Conservation (phyloP, 64 coral and sea anemone genomes). For the Stylophora pistillata region DNA sequence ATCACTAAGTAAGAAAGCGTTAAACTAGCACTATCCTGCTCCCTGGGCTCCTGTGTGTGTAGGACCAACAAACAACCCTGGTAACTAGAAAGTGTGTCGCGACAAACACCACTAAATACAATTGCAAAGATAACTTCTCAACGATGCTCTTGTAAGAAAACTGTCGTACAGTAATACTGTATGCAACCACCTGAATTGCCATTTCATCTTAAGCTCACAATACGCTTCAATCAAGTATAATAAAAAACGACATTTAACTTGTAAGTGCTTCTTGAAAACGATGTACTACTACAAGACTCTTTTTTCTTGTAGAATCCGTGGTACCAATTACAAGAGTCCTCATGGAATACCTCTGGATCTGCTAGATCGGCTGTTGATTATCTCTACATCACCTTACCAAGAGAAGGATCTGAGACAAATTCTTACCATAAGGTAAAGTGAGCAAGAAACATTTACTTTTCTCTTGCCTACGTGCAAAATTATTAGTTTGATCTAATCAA, state of each 20-base stretch:
- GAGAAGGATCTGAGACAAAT: slow-evolving; percentile 97
- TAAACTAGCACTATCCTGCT: too few species aligned
- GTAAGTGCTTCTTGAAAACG: not conserved
- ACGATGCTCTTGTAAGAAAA: too few species aligned
- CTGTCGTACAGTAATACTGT: too few species aligned
- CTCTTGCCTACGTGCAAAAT: not conserved
- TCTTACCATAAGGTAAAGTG: slow-evolving; percentile 78
- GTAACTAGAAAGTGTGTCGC: too few species aligned
- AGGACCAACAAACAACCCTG: too few species aligned
- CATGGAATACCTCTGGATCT: slow-evolving; percentile 97
- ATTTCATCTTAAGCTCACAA: too few species aligned
- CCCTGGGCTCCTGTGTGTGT: too few species aligned
- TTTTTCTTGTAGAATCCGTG: slow-evolving; percentile 83
- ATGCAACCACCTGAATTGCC: too few species aligned
- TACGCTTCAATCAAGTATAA: too few species aligned
- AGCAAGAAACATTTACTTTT: not conserved
- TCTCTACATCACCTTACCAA: slow-evolving; percentile 94
- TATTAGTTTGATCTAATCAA: too few species aligned
- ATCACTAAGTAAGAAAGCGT: slow-evolving; percentile 84
- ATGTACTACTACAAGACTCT: not conserved
- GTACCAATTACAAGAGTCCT: slow-evolving; percentile 98
- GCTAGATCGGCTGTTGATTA: slow-evolving; percentile 90
- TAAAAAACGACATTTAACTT: not conserved
- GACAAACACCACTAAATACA: too few species aligned
- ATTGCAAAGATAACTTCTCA: too few species aligned